Evolutionary conservation across 2,113 vertebrate genomes (phyloP).

Genomic region (Ramphastos sulfuratus): DNA sequence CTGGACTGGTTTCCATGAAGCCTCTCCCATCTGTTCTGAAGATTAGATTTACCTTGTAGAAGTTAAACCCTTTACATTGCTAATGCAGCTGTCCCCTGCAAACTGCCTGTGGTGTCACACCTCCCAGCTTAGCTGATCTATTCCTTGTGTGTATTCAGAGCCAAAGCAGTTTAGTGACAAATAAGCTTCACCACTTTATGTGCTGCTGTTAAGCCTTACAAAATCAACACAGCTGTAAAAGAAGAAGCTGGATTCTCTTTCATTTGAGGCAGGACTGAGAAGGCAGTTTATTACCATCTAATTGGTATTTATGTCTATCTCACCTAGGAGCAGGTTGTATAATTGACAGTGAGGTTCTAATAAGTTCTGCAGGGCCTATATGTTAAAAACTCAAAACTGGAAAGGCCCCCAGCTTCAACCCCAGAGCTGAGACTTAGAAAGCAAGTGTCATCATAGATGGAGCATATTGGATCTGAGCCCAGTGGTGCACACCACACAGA

Average conservation of each 20-base stretch:
- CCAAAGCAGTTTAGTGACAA: conserved; percentile 27
- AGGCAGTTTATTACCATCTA: conserved; percentile 8
- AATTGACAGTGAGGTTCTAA: background rate
- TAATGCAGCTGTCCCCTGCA: conserved; percentile 7
- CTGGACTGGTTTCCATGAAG: background rate
- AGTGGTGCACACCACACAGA: background rate
- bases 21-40: background rate
- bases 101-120: background rate
- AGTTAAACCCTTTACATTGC: conserved; percentile 7
- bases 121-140: background rate
- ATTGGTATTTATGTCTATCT: background rate
- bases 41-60: background rate
- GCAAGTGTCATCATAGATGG: background rate
- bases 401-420: background rate
- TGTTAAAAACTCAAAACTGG: background rate
- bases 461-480: background rate
- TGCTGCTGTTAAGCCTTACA: background rate
- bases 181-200: background rate
- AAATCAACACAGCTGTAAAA: background rate
- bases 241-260: background rate
- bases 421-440: background rate
- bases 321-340: background rate
- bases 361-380: background rate
- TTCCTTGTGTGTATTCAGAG: background rate
- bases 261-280: conserved; percentile 8